Base-by-base conservation (phyloP, 2,888 invertebrate species). In the Falcaria lacertinaria region DNA sequence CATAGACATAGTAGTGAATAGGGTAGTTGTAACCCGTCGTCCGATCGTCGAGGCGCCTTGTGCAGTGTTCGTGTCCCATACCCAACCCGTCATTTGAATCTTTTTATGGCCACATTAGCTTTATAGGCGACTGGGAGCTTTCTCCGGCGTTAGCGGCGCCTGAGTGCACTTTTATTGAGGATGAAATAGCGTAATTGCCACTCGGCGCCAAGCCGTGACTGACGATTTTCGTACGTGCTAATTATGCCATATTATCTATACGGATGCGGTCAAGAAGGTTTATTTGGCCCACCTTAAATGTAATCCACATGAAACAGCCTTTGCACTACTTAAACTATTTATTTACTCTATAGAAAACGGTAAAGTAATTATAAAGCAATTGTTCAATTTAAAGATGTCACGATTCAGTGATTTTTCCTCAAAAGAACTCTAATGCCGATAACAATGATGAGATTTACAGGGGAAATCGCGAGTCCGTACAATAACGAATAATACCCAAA, bases 151-250 rank as follows among this genome's bases (percentile, higher is more conserved):
- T 74, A 69, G 74, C 70, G 78, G 69, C 74, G 77, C 74, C 77
- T 69, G 78, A 84, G 86, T 86, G 86, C 86, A 86, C 77, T 86
- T 85, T 85, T 85, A 85, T 84, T 80, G 81, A 74, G 80, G 79
- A 81, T 83, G 81, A 84, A 85, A 84, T 84, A 81, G 73, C 74
- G 78, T 83, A 86, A 86, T 83, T 83, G 83, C 77, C 79, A 76
- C 81, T 81, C 80, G 76, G 78, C 77, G 77, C 74, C 74, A 67
- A 66, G 66, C 75, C 80, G 74, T 79, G 80, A 80, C 79, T 74
- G 81, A 80, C 75, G 77, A 75, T 70, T 74, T 80, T 71, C 69
- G 73, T 78, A 80, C 80, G 80, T 82, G 81, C 66, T 83, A 81
- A 85, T 81, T 82, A 76, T 80, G 67, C 68, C 60, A 60, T 70